Percentiles rank a stretch among this genome's conserved stretches.
Conservation (phyloP, 1,140 invertebrate species). For the Drosophila murphyi region DNA sequence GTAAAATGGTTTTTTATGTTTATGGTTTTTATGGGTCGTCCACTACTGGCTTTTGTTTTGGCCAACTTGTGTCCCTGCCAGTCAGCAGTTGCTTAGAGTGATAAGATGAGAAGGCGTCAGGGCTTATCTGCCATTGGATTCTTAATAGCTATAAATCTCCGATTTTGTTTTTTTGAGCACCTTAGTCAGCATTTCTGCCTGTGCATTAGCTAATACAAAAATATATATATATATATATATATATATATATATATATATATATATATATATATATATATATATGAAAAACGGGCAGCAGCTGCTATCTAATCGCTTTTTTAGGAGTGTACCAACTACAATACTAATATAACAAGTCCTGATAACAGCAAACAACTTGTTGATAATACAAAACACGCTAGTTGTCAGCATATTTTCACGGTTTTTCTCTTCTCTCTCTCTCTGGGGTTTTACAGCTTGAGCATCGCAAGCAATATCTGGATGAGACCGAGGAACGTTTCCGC, state of each 20-base stretch:
- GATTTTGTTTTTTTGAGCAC: constrained; percentile 7
- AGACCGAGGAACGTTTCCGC: constrained; percentile 92
- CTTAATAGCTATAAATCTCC: constrained; percentile 31
- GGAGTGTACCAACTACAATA: constrained; percentile 14
- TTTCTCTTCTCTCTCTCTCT: background rate
- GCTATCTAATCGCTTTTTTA: constrained; percentile 29
- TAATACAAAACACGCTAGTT: background rate
- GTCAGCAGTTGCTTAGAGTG: background rate
- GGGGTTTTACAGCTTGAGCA: constrained; percentile 86
- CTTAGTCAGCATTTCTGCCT: constrained; percentile 15
- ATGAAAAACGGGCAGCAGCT: background rate
- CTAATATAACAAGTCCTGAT: constrained; percentile 33
- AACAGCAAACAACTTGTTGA: constrained; percentile 12
- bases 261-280: too few species aligned
- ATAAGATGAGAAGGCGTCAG: constrained; percentile 14
- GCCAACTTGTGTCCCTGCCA: background rate
- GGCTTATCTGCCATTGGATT: constrained; percentile 25
- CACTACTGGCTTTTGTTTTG: constrained; percentile 7
- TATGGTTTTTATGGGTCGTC: constrained; percentile 11
- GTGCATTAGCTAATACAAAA: constrained; percentile 8
- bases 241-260: too few species aligned
- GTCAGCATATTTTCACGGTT: background rate
- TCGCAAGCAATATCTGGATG: constrained; percentile 89
- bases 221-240: too few species aligned
- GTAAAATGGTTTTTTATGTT: constrained; percentile 15